A percentile compares a stretch with the other conserved stretches of the same genome.
These are phyloP conservation scores for Apis cerana DNA, from an alignment of 1,140 invertebrate species.

Conservation along the genomic window DNA sequence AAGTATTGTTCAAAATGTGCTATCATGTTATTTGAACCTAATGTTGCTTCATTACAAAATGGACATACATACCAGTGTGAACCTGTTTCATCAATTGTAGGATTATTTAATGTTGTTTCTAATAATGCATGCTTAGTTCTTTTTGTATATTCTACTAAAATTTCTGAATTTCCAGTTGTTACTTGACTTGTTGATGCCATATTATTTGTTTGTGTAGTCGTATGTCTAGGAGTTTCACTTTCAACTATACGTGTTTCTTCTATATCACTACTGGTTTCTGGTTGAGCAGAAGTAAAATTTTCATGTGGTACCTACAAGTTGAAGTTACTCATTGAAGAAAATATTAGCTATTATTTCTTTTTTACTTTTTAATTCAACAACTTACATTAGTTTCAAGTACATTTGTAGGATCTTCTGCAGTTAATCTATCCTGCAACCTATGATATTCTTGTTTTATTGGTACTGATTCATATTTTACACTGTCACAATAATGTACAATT, in stretches of 20 bases:
- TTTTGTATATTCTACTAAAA: constrained; percentile 76
- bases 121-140: constrained; percentile 71
- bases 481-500: constrained; percentile 76
- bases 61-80: constrained; percentile 80
- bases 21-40: constrained; percentile 77
- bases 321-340: background rate
- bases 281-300: constrained; percentile 49
- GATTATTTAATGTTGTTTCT: constrained; percentile 72
- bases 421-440: constrained; percentile 70
- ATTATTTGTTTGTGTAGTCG: constrained; percentile 54
- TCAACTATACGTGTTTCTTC: constrained; percentile 56
- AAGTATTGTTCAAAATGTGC: constrained; percentile 82
- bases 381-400: constrained; percentile 70
- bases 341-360: background rate
- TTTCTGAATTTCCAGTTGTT: constrained; percentile 63
- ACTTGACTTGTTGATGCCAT: constrained; percentile 74
- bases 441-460: constrained; percentile 73
- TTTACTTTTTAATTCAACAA: background rate
- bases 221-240: constrained; percentile 39
- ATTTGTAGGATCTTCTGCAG: constrained; percentile 53
- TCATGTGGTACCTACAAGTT: constrained; percentile 56
- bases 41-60: constrained; percentile 81
- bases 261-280: constrained; percentile 50
- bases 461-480: constrained; percentile 73
- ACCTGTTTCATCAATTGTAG: constrained; percentile 75